These are phyloP conservation scores for Myocastor coypus DNA, from an alignment of 2,113 vertebrate species.

Conservation along the genomic window DNA sequence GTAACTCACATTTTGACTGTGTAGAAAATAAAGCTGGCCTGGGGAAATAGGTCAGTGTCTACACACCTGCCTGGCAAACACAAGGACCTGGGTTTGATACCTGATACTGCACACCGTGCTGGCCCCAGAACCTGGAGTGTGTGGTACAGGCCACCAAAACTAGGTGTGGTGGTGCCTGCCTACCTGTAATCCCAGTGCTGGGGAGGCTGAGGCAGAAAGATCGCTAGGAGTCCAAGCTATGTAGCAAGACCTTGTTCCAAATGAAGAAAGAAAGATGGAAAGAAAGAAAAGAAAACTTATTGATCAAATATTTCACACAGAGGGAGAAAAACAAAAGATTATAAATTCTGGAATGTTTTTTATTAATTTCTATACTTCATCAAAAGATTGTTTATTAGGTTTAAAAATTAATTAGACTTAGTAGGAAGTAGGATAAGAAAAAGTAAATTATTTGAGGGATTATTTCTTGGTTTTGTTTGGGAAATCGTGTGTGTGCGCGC, in stretches of 20 bases:
- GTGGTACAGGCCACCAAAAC: too few species aligned
- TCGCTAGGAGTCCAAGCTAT: too few species aligned
- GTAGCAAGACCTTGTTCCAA: too few species aligned
- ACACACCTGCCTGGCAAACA: too few species aligned
- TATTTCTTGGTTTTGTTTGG: neutral
- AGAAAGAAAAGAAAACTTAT: too few species aligned
- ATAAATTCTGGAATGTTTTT: neutral
- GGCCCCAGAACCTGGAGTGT: too few species aligned
- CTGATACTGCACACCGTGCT: too few species aligned
- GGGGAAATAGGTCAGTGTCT: too few species aligned
- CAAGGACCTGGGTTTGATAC: too few species aligned
- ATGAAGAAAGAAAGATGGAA: neutral
- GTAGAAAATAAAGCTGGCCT: neutral
- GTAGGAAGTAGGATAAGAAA: constrained; percentile 4
- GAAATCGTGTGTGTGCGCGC: neutral
- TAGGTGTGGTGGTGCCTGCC: too few species aligned
- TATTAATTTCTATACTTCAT: neutral
- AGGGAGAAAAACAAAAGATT: constrained; percentile 7
- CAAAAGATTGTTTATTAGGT: neutral
- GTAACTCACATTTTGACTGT: constrained; percentile 5
- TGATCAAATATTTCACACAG: neutral
- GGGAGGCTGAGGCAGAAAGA: too few species aligned
- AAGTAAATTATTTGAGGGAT: neutral
- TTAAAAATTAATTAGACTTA: constrained; percentile 18
- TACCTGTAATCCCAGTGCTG: too few species aligned